Base-by-base conservation (phyloP, 2,113 vertebrate genomes). In the Heterotilapia buettikoferi region DNA sequence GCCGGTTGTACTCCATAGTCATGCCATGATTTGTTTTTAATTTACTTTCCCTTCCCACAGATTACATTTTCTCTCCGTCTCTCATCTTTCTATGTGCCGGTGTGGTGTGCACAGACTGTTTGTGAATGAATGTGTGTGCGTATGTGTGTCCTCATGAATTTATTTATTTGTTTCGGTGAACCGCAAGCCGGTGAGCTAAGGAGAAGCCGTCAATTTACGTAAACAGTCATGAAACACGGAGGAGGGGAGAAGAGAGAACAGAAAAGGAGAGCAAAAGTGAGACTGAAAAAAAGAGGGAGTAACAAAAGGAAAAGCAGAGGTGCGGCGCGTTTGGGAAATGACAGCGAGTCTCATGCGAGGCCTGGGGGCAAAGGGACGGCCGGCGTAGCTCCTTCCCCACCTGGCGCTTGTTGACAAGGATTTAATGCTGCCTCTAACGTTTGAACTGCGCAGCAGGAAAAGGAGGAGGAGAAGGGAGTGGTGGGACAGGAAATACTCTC, bases 101-200 rank as follows among this genome's bases (percentile, higher is more conserved):
- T 57, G 84, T 81, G 78, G 61, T 71, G 76, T 52, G 88, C 47
- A 3, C 50, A 56, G 86, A 40, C 82, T 54, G 88, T 88, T 79
- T 83, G 86, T 91, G 90, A 94, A 92, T 92, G 92, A 91, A 89
- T 89, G 85, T 24, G 76, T 68, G 63, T 68, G 63, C 43, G 56
- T 13, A 36, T 68, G 63, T 91, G 85, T 82, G 90, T 87, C 84
- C 73, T 90, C 71, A 4, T 73, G 76, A 88, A 91, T 93, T 92
- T 93, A 92, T 93, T 95, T 95, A 93, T 95, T 95, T 96, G 85
- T 94, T 92, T 93, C 57, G 43, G 89, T 88, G 83, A 93, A 94
- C 93, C 93, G 40, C 95, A 89, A 80, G 86, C 84, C 68, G 54
- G 86, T 73, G 9, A 94, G 90, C 87, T 82, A 81, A 94, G 89